Evolutionary conservation across 2,797 vertebrate species (phyloP).

Genomic region (Scolopax rusticola): DNA sequence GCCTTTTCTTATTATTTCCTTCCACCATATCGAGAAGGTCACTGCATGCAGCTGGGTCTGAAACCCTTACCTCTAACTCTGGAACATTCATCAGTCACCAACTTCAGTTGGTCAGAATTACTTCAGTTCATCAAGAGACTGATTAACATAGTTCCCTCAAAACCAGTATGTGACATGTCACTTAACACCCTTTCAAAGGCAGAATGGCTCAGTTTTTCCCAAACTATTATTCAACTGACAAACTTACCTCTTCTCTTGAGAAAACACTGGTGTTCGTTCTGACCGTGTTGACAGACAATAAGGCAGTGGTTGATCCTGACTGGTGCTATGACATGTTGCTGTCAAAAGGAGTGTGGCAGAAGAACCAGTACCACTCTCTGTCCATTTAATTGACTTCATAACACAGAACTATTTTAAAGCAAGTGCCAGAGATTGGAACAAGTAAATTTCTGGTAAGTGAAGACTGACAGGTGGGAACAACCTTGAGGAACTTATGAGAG

Average conservation of each 20-base stretch:
- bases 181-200: background rate
- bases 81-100: background rate
- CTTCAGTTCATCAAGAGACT: background rate
- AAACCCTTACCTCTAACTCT: background rate
- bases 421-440: background rate
- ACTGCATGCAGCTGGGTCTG: background rate
- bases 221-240: background rate
- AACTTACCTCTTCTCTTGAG: background rate
- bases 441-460: background rate
- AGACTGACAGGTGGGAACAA: background rate
- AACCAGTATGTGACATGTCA: background rate
- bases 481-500: background rate
- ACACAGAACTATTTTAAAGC: background rate
- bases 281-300: background rate
- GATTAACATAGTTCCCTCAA: background rate
- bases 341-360: background rate
- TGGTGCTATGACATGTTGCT: background rate
- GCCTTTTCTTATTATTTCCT: background rate
- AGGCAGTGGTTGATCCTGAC: background rate
- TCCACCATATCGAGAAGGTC: background rate
- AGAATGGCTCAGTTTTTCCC: background rate
- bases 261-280: background rate
- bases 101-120: background rate
- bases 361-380: fast-evolving
- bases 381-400: background rate